Conservation (phyloP, 2,888 invertebrate genomes). For the Platycheirus albimanus region DNA sequence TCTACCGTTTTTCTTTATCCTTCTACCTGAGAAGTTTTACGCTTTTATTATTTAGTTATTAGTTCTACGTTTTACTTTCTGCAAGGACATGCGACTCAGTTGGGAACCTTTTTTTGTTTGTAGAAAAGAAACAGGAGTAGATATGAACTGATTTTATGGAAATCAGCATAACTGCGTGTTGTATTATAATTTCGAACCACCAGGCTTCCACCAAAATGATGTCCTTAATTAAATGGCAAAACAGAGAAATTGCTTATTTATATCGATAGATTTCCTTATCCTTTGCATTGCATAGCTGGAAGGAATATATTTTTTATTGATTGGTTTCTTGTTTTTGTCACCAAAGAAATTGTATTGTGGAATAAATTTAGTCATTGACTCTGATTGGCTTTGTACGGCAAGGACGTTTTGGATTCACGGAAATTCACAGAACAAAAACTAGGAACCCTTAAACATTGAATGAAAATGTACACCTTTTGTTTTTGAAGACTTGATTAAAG, state of each 20-base stretch:
- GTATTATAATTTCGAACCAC: neutral
- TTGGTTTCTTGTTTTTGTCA: neutral
- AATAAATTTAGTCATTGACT: slow-evolving; percentile 17
- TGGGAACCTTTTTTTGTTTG: neutral
- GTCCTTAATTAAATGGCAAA: slow-evolving; percentile 51
- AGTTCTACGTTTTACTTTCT: no score
- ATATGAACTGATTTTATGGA: slow-evolving; percentile 48
- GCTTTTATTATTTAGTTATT: no score
- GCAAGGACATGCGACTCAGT: no score
- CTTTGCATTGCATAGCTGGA: neutral
- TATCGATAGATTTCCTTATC: slow-evolving; percentile 4
- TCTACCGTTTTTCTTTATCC: no score
- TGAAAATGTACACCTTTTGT: no score
- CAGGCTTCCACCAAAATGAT: slow-evolving; percentile 5
- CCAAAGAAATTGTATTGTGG: neutral
- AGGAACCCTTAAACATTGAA: no score
- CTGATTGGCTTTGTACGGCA: neutral
- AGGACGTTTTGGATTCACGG: neutral
- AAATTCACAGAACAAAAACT: no score
- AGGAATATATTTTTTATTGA: neutral
- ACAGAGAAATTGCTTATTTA: slow-evolving; percentile 54
- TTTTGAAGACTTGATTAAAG: no score
- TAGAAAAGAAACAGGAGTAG: neutral
- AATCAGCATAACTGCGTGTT: neutral
- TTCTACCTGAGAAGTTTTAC: no score